These are phyloP conservation scores for Rhagologus leucostigma DNA, from an alignment of 2,113 vertebrate genomes.

Conservation along the genomic window DNA sequence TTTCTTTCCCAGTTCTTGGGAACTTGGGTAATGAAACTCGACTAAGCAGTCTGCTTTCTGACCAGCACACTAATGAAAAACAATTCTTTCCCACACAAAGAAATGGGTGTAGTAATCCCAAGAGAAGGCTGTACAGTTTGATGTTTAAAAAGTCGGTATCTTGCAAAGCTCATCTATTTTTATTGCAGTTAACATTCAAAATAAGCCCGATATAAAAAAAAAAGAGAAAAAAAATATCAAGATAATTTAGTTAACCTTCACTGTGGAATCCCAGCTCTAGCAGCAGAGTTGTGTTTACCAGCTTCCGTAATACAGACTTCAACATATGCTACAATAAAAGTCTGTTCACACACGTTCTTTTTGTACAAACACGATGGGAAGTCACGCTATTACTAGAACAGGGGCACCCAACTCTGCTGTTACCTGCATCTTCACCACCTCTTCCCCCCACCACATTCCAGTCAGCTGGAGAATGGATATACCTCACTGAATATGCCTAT, in stretches of 20 bases:
- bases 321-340: neutral
- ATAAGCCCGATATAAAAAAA: neutral
- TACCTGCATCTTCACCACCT: neutral
- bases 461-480: constrained; percentile 24
- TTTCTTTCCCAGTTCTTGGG: neutral
- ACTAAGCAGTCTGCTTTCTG: constrained; percentile 20
- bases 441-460: neutral
- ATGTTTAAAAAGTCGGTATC: neutral
- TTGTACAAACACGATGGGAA: neutral
- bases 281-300: neutral
- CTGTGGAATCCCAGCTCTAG: neutral
- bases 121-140: neutral
- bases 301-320: neutral
- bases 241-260: neutral
- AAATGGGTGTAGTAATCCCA: constrained; percentile 36
- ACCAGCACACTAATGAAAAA: constrained; percentile 54
- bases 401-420: neutral
- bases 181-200: neutral
- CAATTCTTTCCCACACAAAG: constrained; percentile 60
- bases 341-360: neutral
- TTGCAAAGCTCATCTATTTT: constrained; percentile 34
- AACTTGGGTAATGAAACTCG: neutral
- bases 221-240: neutral
- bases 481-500: neutral
- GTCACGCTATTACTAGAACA: neutral